Conservation (phyloP, 1,140 invertebrate genomes). For the Pteromalus puparum region DNA sequence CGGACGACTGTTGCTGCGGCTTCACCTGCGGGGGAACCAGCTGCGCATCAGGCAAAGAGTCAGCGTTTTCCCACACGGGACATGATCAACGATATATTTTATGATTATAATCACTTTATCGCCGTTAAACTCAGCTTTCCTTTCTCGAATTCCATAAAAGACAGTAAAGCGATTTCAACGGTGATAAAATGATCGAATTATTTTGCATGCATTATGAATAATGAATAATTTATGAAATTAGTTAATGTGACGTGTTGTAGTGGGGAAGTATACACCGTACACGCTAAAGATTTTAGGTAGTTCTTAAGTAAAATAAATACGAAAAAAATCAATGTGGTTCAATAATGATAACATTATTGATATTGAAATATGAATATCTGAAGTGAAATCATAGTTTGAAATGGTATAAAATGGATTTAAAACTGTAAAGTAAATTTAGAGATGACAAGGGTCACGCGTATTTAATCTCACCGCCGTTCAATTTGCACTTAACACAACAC, state of each 20-base stretch:
- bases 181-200: not conserved
- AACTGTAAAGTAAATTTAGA: no score
- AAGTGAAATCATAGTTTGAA: not conserved
- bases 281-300: not conserved
- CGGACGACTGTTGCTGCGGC: slow-evolving; percentile 82
- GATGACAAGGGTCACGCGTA: no score
- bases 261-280: not conserved
- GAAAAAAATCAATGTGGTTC: not conserved
- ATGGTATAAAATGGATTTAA: no score
- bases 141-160: not conserved
- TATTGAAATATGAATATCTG: not conserved
- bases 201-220: slow-evolving; percentile 20
- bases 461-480: not conserved
- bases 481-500: not conserved
- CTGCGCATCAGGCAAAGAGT: slow-evolving; percentile 77
- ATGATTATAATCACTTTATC: not conserved
- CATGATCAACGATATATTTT: slow-evolving; percentile 64
- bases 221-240: not conserved
- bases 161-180: not conserved
- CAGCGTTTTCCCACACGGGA: slow-evolving; percentile 76
- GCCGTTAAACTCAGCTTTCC: not conserved
- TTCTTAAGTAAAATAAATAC: not conserved
- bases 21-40: slow-evolving; percentile 81
- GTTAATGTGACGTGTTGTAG: not conserved
- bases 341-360: not conserved